Conservation (phyloP, 2,113 vertebrate species). For the Phainopepla nitens region DNA sequence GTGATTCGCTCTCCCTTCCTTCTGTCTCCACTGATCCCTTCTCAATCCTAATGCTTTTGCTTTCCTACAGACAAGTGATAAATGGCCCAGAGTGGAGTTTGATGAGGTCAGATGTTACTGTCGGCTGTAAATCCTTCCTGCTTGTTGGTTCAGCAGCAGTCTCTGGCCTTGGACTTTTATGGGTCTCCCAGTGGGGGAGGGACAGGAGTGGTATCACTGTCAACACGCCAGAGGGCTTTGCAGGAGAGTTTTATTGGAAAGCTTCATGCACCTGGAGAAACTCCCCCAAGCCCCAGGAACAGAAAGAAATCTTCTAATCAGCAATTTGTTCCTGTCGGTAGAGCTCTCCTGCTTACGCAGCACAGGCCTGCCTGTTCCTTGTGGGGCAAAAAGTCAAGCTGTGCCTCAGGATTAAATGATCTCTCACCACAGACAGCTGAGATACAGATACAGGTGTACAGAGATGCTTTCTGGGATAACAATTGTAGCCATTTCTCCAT, state of each 20-base stretch:
- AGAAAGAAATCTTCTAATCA: background rate
- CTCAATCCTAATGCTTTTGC: background rate
- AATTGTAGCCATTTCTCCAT: background rate
- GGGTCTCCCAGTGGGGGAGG: background rate
- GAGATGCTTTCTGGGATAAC: background rate
- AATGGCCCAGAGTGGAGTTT: slow-evolving; percentile 24
- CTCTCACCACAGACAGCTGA: background rate
- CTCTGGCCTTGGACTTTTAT: slow-evolving; percentile 41
- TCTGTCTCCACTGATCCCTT: background rate
- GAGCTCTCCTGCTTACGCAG: rapidly evolving
- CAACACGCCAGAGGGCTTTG: background rate
- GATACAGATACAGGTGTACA: background rate
- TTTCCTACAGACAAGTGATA: background rate
- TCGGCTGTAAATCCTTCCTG: slow-evolving; percentile 24
- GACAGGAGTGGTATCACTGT: background rate
- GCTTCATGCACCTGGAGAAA: background rate
- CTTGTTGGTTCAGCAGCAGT: slow-evolving; percentile 14
- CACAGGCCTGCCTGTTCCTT: background rate
- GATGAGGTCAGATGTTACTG: slow-evolving; percentile 47
- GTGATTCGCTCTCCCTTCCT: background rate
- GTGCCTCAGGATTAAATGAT: background rate
- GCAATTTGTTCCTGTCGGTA: background rate
- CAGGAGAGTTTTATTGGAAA: background rate
- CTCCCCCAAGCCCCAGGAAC: background rate
- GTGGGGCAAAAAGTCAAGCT: background rate